Conservation (phyloP, 2,888 invertebrate species). For the Nephrotoma flavescens region DNA sequence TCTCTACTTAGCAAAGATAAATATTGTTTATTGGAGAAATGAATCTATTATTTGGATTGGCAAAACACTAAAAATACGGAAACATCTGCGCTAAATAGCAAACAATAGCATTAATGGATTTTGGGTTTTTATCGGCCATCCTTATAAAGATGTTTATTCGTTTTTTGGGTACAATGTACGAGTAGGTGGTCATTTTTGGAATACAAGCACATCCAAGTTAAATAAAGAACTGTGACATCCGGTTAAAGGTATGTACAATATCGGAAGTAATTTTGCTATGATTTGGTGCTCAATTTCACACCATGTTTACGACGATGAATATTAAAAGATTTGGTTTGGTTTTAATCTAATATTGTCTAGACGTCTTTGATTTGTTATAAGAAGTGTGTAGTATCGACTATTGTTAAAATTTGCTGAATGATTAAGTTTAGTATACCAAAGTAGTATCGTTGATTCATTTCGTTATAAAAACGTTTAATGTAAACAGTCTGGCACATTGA, state of each 20-base stretch:
- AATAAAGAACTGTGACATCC: neutral
- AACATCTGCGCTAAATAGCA: neutral
- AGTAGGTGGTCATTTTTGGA: neutral
- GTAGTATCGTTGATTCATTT: neutral
- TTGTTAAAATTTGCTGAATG: neutral
- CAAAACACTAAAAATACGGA: neutral
- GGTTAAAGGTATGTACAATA: neutral
- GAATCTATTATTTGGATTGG: neutral
- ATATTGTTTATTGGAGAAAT: neutral
- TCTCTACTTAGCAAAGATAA: neutral
- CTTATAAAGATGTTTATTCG: neutral
- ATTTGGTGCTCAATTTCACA: neutral
- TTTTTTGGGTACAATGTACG: neutral
- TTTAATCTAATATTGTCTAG: neutral
- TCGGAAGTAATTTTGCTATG: neutral
- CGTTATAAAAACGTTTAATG: neutral
- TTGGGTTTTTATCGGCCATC: neutral
- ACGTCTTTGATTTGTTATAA: neutral
- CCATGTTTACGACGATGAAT: neutral
- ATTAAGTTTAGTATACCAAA: neutral
- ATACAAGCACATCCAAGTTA: neutral
- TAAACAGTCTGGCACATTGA: neutral
- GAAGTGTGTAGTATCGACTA: neutral
- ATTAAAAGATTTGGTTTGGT: neutral
- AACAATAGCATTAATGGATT: neutral